A percentile compares a stretch with the other conserved stretches of the same genome.
These are phyloP conservation scores for Spialia ferax DNA, from an alignment of 2,888 invertebrate genomes.

Conservation along the genomic window DNA sequence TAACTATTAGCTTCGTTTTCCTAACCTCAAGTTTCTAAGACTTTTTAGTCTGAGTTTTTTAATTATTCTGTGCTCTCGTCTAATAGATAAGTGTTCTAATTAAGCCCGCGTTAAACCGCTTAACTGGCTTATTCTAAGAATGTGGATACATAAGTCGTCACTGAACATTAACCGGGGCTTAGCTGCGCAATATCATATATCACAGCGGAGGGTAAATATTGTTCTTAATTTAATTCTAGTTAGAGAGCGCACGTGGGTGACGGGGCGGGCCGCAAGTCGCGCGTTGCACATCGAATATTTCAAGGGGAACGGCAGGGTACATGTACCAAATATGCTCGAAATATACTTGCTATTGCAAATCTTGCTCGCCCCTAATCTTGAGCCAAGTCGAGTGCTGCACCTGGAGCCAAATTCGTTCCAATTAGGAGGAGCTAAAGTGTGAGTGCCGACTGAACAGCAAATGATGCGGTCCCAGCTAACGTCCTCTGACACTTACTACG, in stretches of 20 bases:
- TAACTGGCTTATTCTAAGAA: conserved; percentile 71
- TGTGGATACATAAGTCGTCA: conserved; percentile 77
- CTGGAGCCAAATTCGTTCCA: conserved; percentile 86
- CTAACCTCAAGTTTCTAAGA: too few species aligned
- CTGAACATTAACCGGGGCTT: conserved; percentile 76
- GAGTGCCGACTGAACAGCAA: conserved; percentile 83
- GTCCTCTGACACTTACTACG: conserved; percentile 77
- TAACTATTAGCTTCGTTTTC: background rate
- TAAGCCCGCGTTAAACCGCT: conserved; percentile 54
- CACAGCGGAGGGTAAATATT: conserved; percentile 82
- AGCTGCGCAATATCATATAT: conserved; percentile 83
- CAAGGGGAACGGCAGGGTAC: conserved; percentile 74
- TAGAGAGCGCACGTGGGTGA: conserved; percentile 70
- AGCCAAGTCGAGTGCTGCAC: conserved; percentile 85
- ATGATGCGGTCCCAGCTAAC: conserved; percentile 84
- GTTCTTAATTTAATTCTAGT: conserved; percentile 85
- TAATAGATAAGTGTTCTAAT: conserved; percentile 49
- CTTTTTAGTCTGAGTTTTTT: too few species aligned
- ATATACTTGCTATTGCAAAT: conserved; percentile 38
- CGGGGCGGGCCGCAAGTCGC: conserved; percentile 75
- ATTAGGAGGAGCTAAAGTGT: conserved; percentile 85
- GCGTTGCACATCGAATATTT: conserved; percentile 82
- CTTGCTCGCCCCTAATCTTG: conserved; percentile 80
- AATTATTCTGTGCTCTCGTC: background rate
- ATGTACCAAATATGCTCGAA: conserved; percentile 69